Evolutionary conservation across 2,113 vertebrate species (phyloP), one percentile per base, ranked within the genome.

Genomic region (Paracanthobrama guichenoti): DNA sequence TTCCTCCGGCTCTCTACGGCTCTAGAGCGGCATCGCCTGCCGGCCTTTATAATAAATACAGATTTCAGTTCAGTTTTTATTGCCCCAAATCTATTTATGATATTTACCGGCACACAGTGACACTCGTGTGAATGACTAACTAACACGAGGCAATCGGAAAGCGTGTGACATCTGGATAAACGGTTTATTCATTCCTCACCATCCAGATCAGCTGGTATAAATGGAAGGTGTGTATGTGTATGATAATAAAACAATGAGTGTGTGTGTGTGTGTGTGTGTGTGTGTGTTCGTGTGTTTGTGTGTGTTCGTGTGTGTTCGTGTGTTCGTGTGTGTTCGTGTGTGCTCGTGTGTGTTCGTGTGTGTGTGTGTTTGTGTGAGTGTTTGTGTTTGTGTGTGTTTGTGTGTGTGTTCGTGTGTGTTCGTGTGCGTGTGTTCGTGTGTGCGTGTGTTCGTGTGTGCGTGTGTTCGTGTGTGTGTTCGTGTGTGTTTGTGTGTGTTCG

Each of bases 121-220:
- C 77, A 62, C 24, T 62, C 16, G n/a, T 64, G 77, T 79, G n/a
- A 35, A 60, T 24, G 50, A 78, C 53, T 60, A 35, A 5, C 24
- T 55, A 28, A 59, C 31, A 59, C 28, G 53, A 35, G 28, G 26
- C 8, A 9, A 24, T 62, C 7, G 22, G 1, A 39, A 18, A 14
- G 28, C 18, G 2, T 7, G 12, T 24, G 82, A 85, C 83, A 81
- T 57, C 8, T 84, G 71, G 79, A 55, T 75, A 82, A 55, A 83
- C 83, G 48, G 75, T 88, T 72, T 88, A 87, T 90, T 90, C 86
- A 86, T 91, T 84, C 72, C 75, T 89, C 59, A 69, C 24, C 74
- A 86, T 85, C 8, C 80, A 85, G 62, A 77, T 77, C 81, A 67
- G 53, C 82, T 86, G 89, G 84, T 79, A 35, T 86, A 79, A 83